Evolutionary conservation across 2,888 invertebrate species (phyloP).

Genomic region (Harpalus rubripes): DNA sequence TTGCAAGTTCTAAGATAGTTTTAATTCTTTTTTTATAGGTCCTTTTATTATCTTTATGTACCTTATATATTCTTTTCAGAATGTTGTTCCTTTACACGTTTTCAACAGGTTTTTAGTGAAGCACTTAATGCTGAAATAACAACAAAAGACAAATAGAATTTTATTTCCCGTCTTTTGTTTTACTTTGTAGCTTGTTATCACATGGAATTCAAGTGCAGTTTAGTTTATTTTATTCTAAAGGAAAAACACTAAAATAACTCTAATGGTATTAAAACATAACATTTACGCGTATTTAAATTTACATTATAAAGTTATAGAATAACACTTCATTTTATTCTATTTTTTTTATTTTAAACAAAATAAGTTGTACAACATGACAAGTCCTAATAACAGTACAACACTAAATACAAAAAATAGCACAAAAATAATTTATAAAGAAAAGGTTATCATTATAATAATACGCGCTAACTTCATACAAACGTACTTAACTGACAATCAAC

Average conservation of each 20-base stretch:
- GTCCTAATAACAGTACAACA: too few species aligned
- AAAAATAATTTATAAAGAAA: too few species aligned
- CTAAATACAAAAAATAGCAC: too few species aligned
- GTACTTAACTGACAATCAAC: too few species aligned
- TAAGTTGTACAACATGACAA: too few species aligned
- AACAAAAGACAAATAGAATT: conserved; percentile 44
- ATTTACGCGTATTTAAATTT: neutral
- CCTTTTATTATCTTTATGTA: conserved; percentile 29
- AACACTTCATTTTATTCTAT: too few species aligned
- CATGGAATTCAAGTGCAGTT: conserved; percentile 23
- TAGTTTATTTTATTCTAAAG: conserved; percentile 46
- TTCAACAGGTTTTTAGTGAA: conserved; percentile 38
- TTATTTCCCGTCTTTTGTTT: conserved; percentile 30
- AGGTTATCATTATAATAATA: too few species aligned
- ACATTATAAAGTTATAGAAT: neutral
- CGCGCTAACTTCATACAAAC: too few species aligned
- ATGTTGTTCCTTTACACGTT: conserved; percentile 20
- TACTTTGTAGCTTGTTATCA: conserved; percentile 42
- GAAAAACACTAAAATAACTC: conserved; percentile 30
- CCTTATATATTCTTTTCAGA: conserved; percentile 31
- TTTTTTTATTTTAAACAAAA: too few species aligned
- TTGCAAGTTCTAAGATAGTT: conserved; percentile 11
- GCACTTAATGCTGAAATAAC: conserved; percentile 41
- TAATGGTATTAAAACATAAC: conserved; percentile 37
- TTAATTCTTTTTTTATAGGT: conserved; percentile 26